phyloP scores from a whole-genome alignment of 2,888 invertebrate species.

The Troglohyphantes excavatus region DNA sequence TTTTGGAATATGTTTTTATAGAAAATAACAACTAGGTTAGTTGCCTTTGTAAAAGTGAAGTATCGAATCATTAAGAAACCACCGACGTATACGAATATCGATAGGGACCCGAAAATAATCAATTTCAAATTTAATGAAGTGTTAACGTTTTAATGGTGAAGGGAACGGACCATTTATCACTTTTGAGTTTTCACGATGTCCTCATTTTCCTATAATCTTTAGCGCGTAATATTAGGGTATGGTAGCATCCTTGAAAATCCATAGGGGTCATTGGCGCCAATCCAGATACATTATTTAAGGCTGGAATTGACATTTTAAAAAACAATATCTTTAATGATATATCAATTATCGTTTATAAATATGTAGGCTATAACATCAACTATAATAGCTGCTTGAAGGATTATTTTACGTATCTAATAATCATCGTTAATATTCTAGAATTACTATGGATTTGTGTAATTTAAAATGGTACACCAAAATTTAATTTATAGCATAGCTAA shows the following conservation, averaged over 20 bases:
- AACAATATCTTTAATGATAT: no score
- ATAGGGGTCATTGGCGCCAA: neutral
- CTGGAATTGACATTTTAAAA: no score
- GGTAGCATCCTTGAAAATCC: neutral
- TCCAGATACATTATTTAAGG: neutral
- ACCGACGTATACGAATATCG: neutral
- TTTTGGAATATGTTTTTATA: no score
- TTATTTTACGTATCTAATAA: no score
- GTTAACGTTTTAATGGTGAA: neutral
- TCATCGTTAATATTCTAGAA: no score
- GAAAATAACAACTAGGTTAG: no score
- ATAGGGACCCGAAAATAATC: neutral
- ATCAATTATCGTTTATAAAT: no score
- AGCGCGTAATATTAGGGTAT: neutral
- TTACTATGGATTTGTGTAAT: no score
- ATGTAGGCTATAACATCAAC: no score
- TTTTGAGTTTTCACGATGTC: neutral
- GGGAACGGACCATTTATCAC: neutral
- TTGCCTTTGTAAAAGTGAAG: neutral
- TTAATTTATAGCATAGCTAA: no score
- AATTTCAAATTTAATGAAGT: constrained; percentile 6
- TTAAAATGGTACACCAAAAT: no score
- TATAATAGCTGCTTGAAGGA: no score
- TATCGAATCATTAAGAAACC: neutral
- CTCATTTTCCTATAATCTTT: neutral